Percentiles rank a stretch among this genome's conserved stretches.
phyloP scores from a whole-genome alignment of 2,797 vertebrate genomes.

The Chiroxiphia lanceolata region DNA sequence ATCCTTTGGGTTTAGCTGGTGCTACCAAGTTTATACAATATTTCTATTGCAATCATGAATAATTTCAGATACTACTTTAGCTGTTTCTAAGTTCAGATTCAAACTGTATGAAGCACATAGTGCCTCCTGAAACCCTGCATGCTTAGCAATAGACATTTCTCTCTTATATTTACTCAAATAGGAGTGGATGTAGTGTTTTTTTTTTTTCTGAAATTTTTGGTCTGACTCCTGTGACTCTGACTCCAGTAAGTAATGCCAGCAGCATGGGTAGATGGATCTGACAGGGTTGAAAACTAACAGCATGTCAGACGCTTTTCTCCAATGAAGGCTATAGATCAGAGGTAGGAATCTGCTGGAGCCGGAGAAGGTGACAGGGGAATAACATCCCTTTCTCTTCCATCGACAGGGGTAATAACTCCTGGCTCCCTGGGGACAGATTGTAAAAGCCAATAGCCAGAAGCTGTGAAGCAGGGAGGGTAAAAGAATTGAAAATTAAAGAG shows the following conservation, averaged over 20 bases:
- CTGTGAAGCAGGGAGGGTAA: conserved; percentile 96
- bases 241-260: conserved; percentile 74
- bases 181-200: conserved; percentile 12
- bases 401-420: conserved; percentile 99
- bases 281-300: conserved; percentile 79
- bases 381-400: conserved; percentile 99
- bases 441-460: conserved; percentile 98
- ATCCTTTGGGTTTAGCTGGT: neutral
- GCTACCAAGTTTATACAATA: neutral
- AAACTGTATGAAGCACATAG: fast-evolving
- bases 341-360: conserved; percentile 86
- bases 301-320: conserved; percentile 78
- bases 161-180: conserved; percentile 32
- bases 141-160: conserved; percentile 48
- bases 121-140: neutral
- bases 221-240: conserved; percentile 72
- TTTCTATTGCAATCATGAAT: neutral
- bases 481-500: conserved; percentile 99
- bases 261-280: conserved; percentile 79
- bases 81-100: neutral
- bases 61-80: neutral
- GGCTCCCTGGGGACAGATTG: conserved; percentile 98
- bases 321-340: conserved; percentile 92
- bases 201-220: conserved; percentile 63
- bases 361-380: conserved; percentile 97